phyloP scores from a whole-genome alignment of 2,113 vertebrate species.

The Nyctibius bracteatus region DNA sequence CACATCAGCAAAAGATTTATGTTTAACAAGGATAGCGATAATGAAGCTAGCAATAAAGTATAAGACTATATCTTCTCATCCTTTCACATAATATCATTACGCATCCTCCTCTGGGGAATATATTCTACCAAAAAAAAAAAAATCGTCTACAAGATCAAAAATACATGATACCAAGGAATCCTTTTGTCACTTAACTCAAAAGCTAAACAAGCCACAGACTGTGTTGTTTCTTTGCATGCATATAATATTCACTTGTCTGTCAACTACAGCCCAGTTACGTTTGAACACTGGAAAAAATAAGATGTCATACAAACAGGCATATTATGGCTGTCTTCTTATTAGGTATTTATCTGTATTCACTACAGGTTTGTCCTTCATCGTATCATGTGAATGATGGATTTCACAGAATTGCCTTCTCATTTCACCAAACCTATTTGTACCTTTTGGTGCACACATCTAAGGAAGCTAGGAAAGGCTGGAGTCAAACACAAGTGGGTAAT shows the following conservation, averaged over 20 bases:
- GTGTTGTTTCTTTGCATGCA: neutral
- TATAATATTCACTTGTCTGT: neutral
- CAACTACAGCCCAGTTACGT: neutral
- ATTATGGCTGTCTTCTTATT: neutral
- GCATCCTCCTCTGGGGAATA: neutral
- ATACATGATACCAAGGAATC: neutral
- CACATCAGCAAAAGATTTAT: neutral
- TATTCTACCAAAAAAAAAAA: neutral
- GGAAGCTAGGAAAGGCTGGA: neutral
- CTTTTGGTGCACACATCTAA: neutral
- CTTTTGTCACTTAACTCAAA: neutral
- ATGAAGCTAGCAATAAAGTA: neutral
- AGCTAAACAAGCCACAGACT: neutral
- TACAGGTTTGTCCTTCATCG: neutral
- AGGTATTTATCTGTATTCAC: neutral
- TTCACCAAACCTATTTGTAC: neutral
- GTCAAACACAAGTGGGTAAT: neutral
- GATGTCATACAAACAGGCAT: neutral
- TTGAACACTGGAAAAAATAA: neutral
- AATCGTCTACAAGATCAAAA: neutral
- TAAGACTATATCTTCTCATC: neutral
- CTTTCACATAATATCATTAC: neutral
- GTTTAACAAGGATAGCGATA: neutral
- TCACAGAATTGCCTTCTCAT: neutral
- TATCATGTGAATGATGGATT: rapidly evolving